These are phyloP conservation scores for Brevipalpus yothersi DNA, from an alignment of 1,140 invertebrate species.

Conservation along the genomic window DNA sequence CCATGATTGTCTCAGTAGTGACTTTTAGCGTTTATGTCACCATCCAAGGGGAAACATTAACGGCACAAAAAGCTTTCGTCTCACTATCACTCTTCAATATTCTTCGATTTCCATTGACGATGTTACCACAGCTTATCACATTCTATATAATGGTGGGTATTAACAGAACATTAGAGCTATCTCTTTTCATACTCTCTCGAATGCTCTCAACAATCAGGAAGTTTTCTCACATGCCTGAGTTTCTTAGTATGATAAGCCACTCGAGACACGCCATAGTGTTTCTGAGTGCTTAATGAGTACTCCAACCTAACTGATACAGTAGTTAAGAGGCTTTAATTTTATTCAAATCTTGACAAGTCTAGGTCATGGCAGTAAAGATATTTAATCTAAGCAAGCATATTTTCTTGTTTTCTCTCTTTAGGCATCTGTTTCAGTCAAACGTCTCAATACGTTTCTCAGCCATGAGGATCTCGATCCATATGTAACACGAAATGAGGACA, in stretches of 20 bases:
- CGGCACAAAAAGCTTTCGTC: slow-evolving; percentile 35
- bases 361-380: no score
- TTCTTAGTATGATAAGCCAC: no score
- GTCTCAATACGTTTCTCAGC: slow-evolving; percentile 20
- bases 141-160: neutral
- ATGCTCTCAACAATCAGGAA: slow-evolving; percentile 40
- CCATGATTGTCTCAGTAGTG: slow-evolving; percentile 16
- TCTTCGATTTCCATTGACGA: slow-evolving; percentile 40
- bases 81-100: slow-evolving; percentile 33
- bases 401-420: slow-evolving; percentile 9
- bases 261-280: slow-evolving; percentile 38
- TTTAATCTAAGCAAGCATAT: neutral
- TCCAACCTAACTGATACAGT: slow-evolving; percentile 18
- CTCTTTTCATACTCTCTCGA: no score
- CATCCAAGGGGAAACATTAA: slow-evolving; percentile 24
- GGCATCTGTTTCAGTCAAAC: slow-evolving; percentile 17
- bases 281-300: slow-evolving; percentile 32
- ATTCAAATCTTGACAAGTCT: slow-evolving; percentile 20
- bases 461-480: slow-evolving; percentile 18
- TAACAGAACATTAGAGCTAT: no score
- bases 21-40: slow-evolving; percentile 23
- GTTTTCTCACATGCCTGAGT: slow-evolving; percentile 34
- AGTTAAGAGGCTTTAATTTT: slow-evolving; percentile 11
- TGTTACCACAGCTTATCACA: neutral
- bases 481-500: slow-evolving; percentile 14